Evolutionary conservation across 2,888 invertebrate genomes (phyloP).

Genomic region (Ommatoiulus sabulosus): DNA sequence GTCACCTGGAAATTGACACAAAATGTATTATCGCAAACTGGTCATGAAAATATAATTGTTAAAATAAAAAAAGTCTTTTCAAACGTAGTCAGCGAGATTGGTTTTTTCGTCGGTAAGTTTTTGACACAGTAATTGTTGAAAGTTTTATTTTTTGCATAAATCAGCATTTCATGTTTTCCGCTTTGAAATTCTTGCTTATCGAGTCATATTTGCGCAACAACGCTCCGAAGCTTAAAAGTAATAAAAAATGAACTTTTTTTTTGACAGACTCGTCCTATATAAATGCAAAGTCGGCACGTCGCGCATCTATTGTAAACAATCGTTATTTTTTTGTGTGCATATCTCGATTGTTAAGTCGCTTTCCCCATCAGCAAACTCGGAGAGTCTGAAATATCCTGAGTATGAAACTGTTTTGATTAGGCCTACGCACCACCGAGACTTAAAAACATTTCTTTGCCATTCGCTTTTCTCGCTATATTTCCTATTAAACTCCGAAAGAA

Average conservation of each 20-base stretch:
- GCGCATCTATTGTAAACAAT: constrained; percentile 38
- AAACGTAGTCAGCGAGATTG: too few species aligned
- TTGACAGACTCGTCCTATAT: background rate
- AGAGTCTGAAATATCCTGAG: background rate
- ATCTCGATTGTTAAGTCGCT: constrained; percentile 44
- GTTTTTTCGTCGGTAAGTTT: background rate
- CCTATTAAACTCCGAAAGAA: constrained; percentile 9
- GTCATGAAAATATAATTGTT: too few species aligned
- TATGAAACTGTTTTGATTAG: background rate
- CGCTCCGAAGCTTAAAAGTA: constrained; percentile 17
- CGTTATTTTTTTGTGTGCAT: constrained; percentile 31
- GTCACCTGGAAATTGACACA: too few species aligned
- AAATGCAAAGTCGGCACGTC: constrained; percentile 23
- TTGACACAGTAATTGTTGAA: background rate
- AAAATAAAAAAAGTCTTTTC: too few species aligned
- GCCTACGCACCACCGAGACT: background rate
- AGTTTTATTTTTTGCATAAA: background rate
- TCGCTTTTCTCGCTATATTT: constrained; percentile 3
- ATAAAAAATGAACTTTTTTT: background rate
- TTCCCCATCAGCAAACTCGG: constrained; percentile 37
- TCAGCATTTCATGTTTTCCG: background rate
- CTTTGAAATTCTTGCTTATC: background rate
- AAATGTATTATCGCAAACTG: too few species aligned
- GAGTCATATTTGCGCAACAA: background rate
- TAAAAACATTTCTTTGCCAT: background rate